Evolutionary conservation across 2,797 vertebrate species (phyloP).

Genomic region (Neostethus bicornis): DNA sequence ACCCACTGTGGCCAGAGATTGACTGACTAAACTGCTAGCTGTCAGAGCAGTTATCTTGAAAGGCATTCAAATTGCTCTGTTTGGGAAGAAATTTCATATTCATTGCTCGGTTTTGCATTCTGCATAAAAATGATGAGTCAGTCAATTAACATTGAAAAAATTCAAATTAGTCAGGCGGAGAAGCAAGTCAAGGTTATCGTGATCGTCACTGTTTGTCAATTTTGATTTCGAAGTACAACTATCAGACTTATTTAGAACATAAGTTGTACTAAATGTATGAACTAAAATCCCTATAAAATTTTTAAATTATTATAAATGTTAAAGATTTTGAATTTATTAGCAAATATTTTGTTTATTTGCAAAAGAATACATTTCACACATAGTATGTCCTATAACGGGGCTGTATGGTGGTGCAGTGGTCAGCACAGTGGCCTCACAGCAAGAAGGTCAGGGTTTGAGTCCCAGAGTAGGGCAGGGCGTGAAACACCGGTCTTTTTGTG

Average conservation of each 20-base stretch:
- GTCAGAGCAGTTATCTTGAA: conserved; percentile 52
- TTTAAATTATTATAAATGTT: conserved; percentile 11
- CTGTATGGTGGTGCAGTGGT: too few species aligned
- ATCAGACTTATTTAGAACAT: conserved; percentile 12
- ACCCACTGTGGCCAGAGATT: conserved; percentile 57
- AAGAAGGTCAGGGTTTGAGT: too few species aligned
- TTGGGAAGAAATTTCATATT: conserved; percentile 38
- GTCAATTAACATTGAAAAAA: conserved; percentile 43
- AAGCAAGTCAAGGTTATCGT: conserved; percentile 21
- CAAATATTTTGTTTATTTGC: too few species aligned
- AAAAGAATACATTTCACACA: too few species aligned
- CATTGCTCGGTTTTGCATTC: conserved; percentile 42
- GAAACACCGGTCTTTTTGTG: too few species aligned
- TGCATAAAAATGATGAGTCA: conserved; percentile 39
- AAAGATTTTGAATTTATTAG: too few species aligned
- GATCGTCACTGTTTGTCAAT: conserved; percentile 17
- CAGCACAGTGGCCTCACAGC: too few species aligned
- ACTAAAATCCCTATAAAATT: conserved; percentile 9
- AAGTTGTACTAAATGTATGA: conserved; percentile 13
- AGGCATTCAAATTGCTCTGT: conserved; percentile 45
- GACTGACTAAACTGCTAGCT: conserved; percentile 61
- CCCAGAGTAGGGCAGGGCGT: too few species aligned
- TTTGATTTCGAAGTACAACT: conserved; percentile 21
- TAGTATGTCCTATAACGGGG: too few species aligned
- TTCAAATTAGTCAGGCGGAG: conserved; percentile 46